Conservation (phyloP, 2,797 vertebrate genomes). For the Spheniscus humboldti region DNA sequence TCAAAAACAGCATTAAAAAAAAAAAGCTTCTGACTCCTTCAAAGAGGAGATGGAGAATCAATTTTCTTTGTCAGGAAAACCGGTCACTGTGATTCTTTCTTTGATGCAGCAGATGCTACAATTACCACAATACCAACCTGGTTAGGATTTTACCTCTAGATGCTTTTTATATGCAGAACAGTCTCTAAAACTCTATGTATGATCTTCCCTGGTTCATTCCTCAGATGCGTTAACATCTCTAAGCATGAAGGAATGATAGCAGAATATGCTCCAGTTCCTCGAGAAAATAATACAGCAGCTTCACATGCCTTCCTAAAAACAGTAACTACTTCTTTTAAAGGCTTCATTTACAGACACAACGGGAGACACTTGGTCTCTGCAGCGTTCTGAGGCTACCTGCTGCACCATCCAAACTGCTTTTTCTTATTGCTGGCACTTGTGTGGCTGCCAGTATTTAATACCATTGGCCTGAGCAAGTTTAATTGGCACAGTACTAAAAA, state of each 20-base stretch:
- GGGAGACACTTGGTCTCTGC: background rate
- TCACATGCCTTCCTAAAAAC: background rate
- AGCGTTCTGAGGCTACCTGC: background rate
- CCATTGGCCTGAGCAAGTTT: slow-evolving; percentile 9
- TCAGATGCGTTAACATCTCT: background rate
- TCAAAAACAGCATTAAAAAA: background rate
- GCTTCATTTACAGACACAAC: background rate
- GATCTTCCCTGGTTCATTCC: background rate
- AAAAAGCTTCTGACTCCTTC: background rate
- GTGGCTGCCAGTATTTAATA: background rate
- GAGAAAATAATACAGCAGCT: background rate
- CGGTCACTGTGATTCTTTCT: background rate
- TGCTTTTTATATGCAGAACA: background rate
- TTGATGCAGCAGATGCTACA: background rate
- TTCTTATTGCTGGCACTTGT: background rate
- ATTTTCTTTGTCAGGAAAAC: background rate
- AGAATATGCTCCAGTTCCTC: background rate
- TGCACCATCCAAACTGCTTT: background rate
- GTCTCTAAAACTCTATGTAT: background rate
- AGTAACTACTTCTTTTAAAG: background rate
- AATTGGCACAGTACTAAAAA: background rate
- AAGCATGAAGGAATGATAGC: background rate
- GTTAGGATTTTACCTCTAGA: background rate
- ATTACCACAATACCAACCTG: background rate
- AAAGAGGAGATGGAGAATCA: background rate